Evolutionary conservation across 1,140 invertebrate genomes (phyloP).

Genomic region (Meloidogyne floridensis): DNA sequence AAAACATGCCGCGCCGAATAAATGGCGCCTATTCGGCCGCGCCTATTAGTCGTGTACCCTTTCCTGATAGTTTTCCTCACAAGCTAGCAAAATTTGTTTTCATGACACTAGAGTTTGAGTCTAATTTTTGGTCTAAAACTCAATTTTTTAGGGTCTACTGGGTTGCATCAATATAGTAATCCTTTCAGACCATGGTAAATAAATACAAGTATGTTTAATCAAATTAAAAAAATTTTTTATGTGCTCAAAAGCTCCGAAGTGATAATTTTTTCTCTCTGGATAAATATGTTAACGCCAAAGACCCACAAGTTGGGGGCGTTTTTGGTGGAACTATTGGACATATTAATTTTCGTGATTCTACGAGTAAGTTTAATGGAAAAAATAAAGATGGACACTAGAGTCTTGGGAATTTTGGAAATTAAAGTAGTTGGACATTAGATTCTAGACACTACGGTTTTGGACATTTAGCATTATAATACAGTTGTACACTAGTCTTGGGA

Average conservation of each 20-base stretch:
- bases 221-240: neutral
- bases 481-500: no score
- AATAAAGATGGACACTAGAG: neutral
- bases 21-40: no score
- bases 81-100: no score
- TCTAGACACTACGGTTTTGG: neutral
- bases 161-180: conserved; percentile 61
- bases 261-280: conserved; percentile 35
- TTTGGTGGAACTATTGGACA: conserved; percentile 37
- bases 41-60: no score
- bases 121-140: neutral
- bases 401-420: neutral
- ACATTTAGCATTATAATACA: no score
- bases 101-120: neutral
- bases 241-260: conserved; percentile 35
- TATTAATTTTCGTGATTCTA: conserved; percentile 42
- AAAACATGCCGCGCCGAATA: no score
- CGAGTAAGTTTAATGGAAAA: conserved; percentile 9
- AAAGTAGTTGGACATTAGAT: neutral
- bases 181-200: conserved; percentile 60
- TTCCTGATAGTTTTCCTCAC: no score
- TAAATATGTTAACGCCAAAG: conserved; percentile 30
- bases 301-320: conserved; percentile 14
- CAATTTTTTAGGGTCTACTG: conserved; percentile 35
- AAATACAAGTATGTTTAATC: neutral